A percentile compares a stretch with the other conserved stretches of the same genome.
These are phyloP conservation scores for Hymenopus coronatus DNA, from an alignment of 2,888 invertebrate species.

Conservation along the genomic window DNA sequence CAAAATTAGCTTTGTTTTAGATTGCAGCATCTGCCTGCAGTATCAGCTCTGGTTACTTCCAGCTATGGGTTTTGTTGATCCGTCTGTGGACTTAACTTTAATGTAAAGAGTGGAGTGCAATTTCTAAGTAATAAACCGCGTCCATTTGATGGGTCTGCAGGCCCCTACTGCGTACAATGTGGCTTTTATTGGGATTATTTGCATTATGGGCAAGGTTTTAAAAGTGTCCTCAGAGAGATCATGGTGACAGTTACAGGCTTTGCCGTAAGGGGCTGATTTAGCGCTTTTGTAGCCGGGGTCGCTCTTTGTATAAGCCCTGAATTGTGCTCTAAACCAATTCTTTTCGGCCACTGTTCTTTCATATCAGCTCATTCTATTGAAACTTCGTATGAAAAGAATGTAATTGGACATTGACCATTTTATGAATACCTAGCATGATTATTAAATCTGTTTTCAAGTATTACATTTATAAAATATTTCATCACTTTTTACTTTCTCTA, in stretches of 20 bases:
- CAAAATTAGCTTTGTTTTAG: too few species aligned
- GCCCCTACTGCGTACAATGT: neutral
- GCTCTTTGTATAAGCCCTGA: neutral
- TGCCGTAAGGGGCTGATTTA: neutral
- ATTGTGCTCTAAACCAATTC: neutral
- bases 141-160: neutral
- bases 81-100: neutral
- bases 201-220: neutral
- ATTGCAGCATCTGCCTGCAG: too few species aligned
- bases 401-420: neutral
- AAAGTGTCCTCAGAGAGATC: neutral
- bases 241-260: neutral
- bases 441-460: too few species aligned
- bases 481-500: too few species aligned
- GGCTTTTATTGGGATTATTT: neutral
- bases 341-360: neutral
- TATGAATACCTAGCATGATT: too few species aligned
- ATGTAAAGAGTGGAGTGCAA: neutral
- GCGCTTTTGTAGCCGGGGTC: neutral
- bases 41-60: neutral
- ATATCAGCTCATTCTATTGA: neutral
- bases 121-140: neutral
- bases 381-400: neutral
- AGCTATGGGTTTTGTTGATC: neutral
- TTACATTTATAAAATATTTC: too few species aligned